phyloP scores from a whole-genome alignment of 2,113 vertebrate species.

The Paramisgurnus dabryanus region DNA sequence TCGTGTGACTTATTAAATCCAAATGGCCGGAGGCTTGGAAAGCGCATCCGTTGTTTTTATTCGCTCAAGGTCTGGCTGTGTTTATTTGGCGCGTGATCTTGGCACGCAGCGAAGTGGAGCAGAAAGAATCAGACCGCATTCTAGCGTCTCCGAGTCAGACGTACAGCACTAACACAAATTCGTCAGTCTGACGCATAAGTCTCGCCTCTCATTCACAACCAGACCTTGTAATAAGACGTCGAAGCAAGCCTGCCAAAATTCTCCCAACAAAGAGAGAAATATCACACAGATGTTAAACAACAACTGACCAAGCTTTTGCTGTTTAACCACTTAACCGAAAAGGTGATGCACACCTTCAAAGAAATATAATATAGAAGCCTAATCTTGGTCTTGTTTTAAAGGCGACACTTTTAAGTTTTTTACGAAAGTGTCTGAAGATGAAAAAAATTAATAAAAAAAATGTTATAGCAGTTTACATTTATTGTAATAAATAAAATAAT shows the following conservation, averaged over 20 bases:
- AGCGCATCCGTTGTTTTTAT: slow-evolving; percentile 10
- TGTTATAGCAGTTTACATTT: too few species aligned
- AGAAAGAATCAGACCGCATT: slow-evolving; percentile 18
- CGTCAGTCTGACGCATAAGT: slow-evolving; percentile 47
- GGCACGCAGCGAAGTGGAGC: slow-evolving; percentile 45
- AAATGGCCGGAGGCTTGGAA: slow-evolving; percentile 40
- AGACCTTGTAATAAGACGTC: slow-evolving; percentile 48
- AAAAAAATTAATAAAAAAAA: too few species aligned
- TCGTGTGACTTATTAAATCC: slow-evolving; percentile 54
- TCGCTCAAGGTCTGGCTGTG: slow-evolving; percentile 9
- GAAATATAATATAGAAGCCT: too few species aligned
- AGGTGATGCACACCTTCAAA: too few species aligned
- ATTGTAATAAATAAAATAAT: too few species aligned
- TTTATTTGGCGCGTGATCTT: slow-evolving; percentile 52
- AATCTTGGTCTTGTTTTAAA: too few species aligned
- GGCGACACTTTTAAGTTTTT: too few species aligned
- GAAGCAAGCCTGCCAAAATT: slow-evolving; percentile 42
- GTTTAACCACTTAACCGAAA: too few species aligned
- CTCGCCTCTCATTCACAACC: neutral
- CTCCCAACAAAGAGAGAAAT: slow-evolving; percentile 27
- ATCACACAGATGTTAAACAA: neutral
- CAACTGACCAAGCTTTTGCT: too few species aligned
- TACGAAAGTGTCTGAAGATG: too few species aligned
- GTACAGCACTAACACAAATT: slow-evolving; percentile 51
- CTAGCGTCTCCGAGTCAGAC: slow-evolving; percentile 36